phyloP scores from a whole-genome alignment of 2,888 invertebrate species.

The Neelides folsomi region DNA sequence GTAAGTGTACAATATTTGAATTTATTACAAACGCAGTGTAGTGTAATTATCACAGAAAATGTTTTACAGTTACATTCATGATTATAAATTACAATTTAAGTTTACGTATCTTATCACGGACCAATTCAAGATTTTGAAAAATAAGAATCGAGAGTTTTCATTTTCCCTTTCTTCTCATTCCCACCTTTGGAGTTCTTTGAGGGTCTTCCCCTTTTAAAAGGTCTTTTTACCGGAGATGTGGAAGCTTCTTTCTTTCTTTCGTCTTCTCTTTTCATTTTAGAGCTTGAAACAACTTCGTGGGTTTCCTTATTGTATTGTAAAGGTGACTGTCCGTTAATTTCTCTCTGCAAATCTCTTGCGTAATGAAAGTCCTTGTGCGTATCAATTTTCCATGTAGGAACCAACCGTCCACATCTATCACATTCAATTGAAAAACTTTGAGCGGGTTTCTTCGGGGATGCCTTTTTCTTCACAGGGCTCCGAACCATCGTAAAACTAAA shows the following conservation, averaged over 20 bases:
- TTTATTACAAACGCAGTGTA: too few species aligned
- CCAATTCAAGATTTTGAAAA: too few species aligned
- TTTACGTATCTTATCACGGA: too few species aligned
- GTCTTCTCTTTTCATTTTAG: not conserved
- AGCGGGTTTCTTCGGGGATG: not conserved
- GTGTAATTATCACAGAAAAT: too few species aligned
- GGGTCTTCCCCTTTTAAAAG: not conserved
- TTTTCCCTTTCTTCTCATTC: too few species aligned
- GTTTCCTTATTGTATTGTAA: not conserved
- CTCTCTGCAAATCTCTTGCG: constrained; percentile 59
- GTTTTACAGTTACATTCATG: too few species aligned
- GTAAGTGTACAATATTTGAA: too few species aligned
- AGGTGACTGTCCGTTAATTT: constrained; percentile 43
- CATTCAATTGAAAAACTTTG: constrained; percentile 41
- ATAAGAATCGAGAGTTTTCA: too few species aligned
- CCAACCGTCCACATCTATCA: constrained; percentile 51
- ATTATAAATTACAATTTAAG: too few species aligned
- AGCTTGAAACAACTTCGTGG: not conserved
- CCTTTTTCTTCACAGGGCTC: not conserved
- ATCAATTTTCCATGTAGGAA: constrained; percentile 48
- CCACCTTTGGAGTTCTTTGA: too few species aligned
- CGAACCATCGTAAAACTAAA: not conserved
- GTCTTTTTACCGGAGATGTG: not conserved
- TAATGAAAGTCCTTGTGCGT: constrained; percentile 77
- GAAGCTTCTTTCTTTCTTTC: not conserved